These are phyloP conservation scores for Lasiommata megera DNA, from an alignment of 2,888 invertebrate species.

Conservation along the genomic window DNA sequence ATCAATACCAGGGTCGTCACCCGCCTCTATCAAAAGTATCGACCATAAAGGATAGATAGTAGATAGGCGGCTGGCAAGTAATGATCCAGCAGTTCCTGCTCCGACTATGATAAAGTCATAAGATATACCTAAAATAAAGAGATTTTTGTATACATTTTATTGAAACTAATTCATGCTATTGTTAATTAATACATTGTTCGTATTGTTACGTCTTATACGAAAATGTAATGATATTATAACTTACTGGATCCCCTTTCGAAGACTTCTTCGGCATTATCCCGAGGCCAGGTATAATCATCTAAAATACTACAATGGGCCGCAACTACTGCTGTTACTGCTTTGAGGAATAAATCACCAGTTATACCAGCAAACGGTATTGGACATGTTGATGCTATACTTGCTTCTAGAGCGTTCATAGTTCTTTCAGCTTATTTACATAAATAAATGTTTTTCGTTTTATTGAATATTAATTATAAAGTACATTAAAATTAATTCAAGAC, in stretches of 20 bases:
- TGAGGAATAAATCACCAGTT: slow-evolving; percentile 68
- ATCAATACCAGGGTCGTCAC: slow-evolving; percentile 64
- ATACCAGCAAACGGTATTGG: slow-evolving; percentile 48
- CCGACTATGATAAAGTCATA: slow-evolving; percentile 78
- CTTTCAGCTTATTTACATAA: too few relatives aligned
- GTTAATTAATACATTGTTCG: too few relatives aligned
- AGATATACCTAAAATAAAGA: slow-evolving; percentile 38
- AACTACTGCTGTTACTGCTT: slow-evolving; percentile 79
- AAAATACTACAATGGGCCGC: slow-evolving; percentile 78
- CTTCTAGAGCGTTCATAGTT: slow-evolving; percentile 39
- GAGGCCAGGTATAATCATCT: slow-evolving; percentile 71
- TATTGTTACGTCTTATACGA: background rate
- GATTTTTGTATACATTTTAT: too few relatives aligned
- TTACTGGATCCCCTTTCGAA: slow-evolving; percentile 39
- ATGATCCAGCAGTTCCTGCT: slow-evolving; percentile 80
- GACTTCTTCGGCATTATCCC: slow-evolving; percentile 52
- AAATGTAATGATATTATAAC: background rate
- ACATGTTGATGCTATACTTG: slow-evolving; percentile 43
- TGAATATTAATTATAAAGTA: too few relatives aligned
- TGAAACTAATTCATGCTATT: too few relatives aligned
- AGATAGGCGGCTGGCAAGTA: slow-evolving; percentile 70
- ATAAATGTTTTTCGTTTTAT: too few relatives aligned
- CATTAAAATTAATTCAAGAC: background rate
- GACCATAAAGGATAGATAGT: slow-evolving; percentile 42
- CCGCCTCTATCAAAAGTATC: slow-evolving; percentile 72